Evolutionary conservation across 2,113 vertebrate genomes (phyloP), one percentile per base, ranked within the genome.

Genomic region (Cyphomyrus discorhynchus): DNA sequence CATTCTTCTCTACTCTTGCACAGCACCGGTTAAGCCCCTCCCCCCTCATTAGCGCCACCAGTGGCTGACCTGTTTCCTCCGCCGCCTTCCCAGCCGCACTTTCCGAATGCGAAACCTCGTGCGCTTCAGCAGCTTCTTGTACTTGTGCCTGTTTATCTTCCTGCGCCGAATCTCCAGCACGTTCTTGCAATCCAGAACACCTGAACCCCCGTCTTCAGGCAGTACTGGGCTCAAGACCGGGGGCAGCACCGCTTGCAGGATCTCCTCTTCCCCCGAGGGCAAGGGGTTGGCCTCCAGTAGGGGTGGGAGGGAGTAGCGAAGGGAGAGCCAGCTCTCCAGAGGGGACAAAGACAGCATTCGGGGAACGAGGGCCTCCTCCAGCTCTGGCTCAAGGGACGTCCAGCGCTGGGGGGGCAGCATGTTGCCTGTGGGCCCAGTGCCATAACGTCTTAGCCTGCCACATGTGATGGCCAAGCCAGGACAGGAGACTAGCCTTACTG

Each of bases 111-210:
- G 39, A 91, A 98, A 98, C 86, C 96, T 97, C 0, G 95, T 97
- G 24, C 97, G 93, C 92, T 97, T 98, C 45, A 95, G 92, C 93
- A 99, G 94, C 92, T 99, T 99, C 90, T 92, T 98, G 94, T 96
- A 99, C 91, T 98, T 98, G 93, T 99, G 98, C 5, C 93, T 94
- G 92, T 99, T 99, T 96, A 99, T 99, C 31, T 97, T 99, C 88
- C 97, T 95, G 27, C 98, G 95, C 24, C 98, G 95, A 90, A 98
- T 99, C 96, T 98, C 92, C 86, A 99, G 90, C 0, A 98, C 95
- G 0, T 97, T 99, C 92, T 96, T 98, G 91, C 98, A 99, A 11
- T 90, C 92, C 2, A 97, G 89, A 0, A 66, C 88, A 5, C 87
- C 89, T 0, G 3, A 53, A 3, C 91, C 94, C 53, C 93, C 94